phyloP scores from a whole-genome alignment of 2,888 invertebrate species.

The Philonicus albiceps region DNA sequence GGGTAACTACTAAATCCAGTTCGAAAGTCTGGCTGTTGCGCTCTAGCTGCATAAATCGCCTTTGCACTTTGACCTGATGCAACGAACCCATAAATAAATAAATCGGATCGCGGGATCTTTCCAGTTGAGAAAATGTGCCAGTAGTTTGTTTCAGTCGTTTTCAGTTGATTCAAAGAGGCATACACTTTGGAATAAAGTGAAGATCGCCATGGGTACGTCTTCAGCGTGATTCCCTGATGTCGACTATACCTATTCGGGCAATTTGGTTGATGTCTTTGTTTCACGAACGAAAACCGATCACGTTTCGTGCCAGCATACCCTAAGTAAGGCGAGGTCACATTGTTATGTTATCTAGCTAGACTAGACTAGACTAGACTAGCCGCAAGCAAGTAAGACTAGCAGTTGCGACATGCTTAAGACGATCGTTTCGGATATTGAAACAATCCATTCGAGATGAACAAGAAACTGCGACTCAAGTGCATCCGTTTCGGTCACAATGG shows the following conservation, averaged over 20 bases:
- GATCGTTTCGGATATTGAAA: background rate
- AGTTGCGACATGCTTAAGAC: background rate
- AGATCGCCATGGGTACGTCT: conserved; percentile 3
- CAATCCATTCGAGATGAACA: conserved; percentile 4
- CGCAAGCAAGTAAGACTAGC: background rate
- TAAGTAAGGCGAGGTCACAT: background rate
- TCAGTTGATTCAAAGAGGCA: background rate
- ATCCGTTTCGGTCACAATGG: conserved; percentile 14
- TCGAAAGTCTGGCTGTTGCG: background rate
- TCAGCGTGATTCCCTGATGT: background rate
- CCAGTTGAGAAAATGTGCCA: conserved; percentile 37
- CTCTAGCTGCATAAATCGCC: conserved; percentile 15
- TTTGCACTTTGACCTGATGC: conserved; percentile 18
- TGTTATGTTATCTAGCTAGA: background rate
- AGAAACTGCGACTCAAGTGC: conserved; percentile 7
- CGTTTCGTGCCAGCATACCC: conserved; percentile 14
- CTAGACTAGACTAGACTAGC: background rate
- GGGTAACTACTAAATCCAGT: background rate
- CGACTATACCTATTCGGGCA: conserved; percentile 4
- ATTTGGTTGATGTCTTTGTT: conserved; percentile 38
- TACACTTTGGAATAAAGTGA: background rate
- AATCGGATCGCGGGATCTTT: conserved; percentile 26
- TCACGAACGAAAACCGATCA: conserved; percentile 22
- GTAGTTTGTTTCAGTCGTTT: conserved; percentile 26
- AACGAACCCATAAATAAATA: conserved; percentile 22